phyloP scores from a whole-genome alignment of 2,888 invertebrate species.

The Meghimatium bilineatum region DNA sequence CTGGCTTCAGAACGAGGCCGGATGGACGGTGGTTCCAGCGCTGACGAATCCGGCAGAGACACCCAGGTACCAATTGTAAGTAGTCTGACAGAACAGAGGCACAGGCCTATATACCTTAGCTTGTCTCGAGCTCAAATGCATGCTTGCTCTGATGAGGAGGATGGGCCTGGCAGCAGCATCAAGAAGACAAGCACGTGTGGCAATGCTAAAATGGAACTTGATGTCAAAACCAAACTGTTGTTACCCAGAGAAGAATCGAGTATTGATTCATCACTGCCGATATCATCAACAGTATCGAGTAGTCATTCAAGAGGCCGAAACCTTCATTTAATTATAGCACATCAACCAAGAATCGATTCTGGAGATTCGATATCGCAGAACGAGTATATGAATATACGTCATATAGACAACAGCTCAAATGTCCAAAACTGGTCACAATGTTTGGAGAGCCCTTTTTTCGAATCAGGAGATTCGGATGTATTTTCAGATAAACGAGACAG shows the following conservation, averaged over 20 bases:
- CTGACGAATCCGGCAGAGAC: conserved; percentile 67
- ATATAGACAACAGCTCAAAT: conserved; percentile 65
- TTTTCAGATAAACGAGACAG: conserved; percentile 68
- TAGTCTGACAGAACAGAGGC: conserved; percentile 59
- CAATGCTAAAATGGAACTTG: background rate
- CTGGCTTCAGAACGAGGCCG: conserved; percentile 62
- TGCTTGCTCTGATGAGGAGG: conserved; percentile 67
- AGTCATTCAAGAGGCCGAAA: background rate
- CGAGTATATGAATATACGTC: background rate
- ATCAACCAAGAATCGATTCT: background rate
- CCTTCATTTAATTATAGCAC: background rate
- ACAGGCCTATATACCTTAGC: conserved; percentile 69
- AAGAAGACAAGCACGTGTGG: background rate
- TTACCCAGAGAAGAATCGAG: background rate
- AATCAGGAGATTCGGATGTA: conserved; percentile 66
- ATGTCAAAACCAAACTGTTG: background rate
- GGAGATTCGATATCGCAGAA: background rate
- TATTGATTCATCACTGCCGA: background rate
- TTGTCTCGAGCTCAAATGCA: conserved; percentile 69
- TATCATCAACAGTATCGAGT: background rate
- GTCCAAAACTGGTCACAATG: conserved; percentile 74
- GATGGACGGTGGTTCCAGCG: conserved; percentile 64
- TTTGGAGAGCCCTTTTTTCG: conserved; percentile 69
- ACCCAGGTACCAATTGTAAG: conserved; percentile 56
- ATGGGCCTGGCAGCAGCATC: background rate